Conservation (phyloP, 2,888 invertebrate genomes). For the Macaria liturata region DNA sequence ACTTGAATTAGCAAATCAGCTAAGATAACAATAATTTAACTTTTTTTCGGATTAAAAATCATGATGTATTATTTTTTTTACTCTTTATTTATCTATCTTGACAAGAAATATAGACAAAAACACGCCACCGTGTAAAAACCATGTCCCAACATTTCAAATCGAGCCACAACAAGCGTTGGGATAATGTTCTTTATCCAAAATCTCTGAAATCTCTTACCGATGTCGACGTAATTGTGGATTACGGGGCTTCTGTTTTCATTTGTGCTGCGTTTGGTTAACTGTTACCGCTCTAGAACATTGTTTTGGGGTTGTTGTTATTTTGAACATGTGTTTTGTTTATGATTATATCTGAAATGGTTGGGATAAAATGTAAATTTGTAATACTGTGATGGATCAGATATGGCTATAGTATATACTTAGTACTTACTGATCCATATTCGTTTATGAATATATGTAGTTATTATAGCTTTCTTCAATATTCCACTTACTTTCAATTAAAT, state of each 20-base stretch:
- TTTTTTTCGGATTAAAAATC: too few relatives aligned
- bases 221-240: conserved; percentile 81
- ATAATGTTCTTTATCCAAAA: conserved; percentile 76
- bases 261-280: conserved; percentile 48
- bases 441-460: too few relatives aligned
- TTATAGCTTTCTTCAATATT: too few relatives aligned
- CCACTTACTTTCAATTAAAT: too few relatives aligned
- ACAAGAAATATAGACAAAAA: background rate
- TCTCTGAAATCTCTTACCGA: conserved; percentile 76
- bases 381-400: too few relatives aligned
- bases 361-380: background rate
- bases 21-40: too few relatives aligned
- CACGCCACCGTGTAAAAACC: background rate
- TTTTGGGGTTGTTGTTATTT: background rate
- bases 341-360: background rate
- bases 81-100: too few relatives aligned
- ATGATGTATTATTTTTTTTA: too few relatives aligned
- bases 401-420: too few relatives aligned
- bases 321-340: conserved; percentile 6
- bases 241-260: conserved; percentile 71
- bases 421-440: too few relatives aligned
- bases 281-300: conserved; percentile 17
- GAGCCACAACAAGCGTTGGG: conserved; percentile 39
- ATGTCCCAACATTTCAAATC: background rate
- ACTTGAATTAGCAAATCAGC: too few relatives aligned